A percentile compares a stretch with the other conserved stretches of the same genome.
Conservation (phyloP, 2,113 vertebrate genomes). For the Epinephelus moara region DNA sequence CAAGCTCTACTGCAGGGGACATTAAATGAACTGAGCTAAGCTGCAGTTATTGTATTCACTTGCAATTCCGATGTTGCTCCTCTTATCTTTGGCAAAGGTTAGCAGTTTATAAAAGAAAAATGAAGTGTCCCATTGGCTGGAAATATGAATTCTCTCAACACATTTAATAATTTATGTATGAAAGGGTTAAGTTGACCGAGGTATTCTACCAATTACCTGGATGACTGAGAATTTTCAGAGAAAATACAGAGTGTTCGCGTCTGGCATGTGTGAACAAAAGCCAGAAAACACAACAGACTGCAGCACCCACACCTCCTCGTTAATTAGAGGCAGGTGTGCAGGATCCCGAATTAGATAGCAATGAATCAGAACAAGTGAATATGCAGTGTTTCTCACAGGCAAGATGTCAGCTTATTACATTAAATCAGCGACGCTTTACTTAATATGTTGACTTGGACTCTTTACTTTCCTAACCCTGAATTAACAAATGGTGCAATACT, state of each 20-base stretch:
- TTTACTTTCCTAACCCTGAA: background rate
- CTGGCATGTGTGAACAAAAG: background rate
- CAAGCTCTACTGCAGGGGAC: background rate
- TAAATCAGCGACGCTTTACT: background rate
- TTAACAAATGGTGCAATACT: background rate
- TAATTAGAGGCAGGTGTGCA: slow-evolving; percentile 12
- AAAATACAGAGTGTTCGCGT: background rate
- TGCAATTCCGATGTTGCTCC: background rate
- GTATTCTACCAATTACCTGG: background rate
- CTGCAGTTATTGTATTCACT: background rate
- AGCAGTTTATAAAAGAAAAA: too few relatives aligned
- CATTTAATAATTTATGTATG: too few relatives aligned
- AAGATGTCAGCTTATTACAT: background rate
- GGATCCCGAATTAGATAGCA: background rate
- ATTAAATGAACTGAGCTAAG: background rate
- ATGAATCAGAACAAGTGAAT: background rate
- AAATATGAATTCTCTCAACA: background rate
- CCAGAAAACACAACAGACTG: background rate
- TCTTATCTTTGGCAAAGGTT: background rate
- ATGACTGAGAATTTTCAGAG: background rate
- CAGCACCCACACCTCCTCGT: background rate
- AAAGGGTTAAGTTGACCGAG: too few relatives aligned
- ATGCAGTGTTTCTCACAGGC: background rate
- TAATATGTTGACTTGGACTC: background rate
- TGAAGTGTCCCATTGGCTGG: background rate